Base-by-base conservation (phyloP, 2,113 vertebrate genomes). In the Siniperca knerii region DNA sequence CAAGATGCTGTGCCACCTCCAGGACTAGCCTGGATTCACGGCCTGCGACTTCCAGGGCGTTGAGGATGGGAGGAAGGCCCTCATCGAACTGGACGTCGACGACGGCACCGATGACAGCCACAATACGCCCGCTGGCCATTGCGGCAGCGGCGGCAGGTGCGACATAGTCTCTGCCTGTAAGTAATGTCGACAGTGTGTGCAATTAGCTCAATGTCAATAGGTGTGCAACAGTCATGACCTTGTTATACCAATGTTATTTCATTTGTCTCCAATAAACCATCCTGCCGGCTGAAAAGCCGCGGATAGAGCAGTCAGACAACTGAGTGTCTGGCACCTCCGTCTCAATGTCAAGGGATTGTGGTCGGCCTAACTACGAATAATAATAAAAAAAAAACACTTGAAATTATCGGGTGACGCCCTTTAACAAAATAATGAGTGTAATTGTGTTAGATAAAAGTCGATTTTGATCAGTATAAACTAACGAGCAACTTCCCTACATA, bases 31-130 rank as follows among this genome's bases (percentile, higher is more conserved):
- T 96, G 69, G 96, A 95, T 1, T 98, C 97, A 48, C 98, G 95
- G 90, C 96, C 97, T 48, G 97, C 88, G 21, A 99, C 98, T 83
- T 99, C 98, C 25, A 99, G 94, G 50, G 98, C 98, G 81, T 99
- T 99, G 18, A 99, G 96, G 85, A 99, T 99, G 58, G 98, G 98
- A 25, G 98, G 98, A 9, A 99, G 96, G 10, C 92, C 98, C 80
- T 98, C 98, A 9, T 99, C 98, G 74, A 99, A 99, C 96, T 99
- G 98, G 87, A 99, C 98, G 10, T 99, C 98, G 62, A 99, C 98
- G 55, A 99, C 98, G 3, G 98, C 98, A 0, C 98, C 98, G 75
- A 99, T 99, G 90, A 99, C 98, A 0, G 98, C 98, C 87, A 98
- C 97, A 66, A 99, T 99, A 37, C 96, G 97, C 1, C 98, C 98